phyloP scores from a whole-genome alignment of 1,140 invertebrate species.

The Ooceraea biroi region DNA sequence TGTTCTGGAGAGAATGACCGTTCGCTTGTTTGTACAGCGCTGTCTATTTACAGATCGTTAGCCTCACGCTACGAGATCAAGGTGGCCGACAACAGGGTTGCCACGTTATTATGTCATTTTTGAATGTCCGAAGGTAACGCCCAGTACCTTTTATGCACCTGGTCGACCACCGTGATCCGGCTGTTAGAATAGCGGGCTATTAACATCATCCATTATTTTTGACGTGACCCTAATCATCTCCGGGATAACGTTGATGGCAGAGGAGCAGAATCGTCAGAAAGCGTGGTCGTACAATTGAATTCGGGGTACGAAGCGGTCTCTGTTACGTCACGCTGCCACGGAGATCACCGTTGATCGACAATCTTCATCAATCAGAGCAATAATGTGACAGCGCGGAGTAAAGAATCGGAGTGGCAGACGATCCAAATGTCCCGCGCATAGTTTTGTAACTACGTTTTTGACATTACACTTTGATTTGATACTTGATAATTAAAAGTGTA shows the following conservation, averaged over 20 bases:
- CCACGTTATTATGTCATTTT: background rate
- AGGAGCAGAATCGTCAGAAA: conserved; percentile 25
- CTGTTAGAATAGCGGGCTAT: background rate
- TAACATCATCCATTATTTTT: conserved; percentile 34
- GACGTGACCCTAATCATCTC: conserved; percentile 38
- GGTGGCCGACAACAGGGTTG: background rate
- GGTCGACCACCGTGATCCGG: background rate
- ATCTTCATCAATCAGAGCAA: conserved; percentile 40
- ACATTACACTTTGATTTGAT: background rate
- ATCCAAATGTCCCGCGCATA: background rate
- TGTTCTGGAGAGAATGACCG: background rate
- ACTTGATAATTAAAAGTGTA: too few species aligned
- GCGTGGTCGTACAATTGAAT: conserved; percentile 30
- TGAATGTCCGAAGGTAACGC: conserved; percentile 4
- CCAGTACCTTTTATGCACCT: background rate
- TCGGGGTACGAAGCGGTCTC: background rate
- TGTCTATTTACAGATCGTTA: conserved; percentile 3
- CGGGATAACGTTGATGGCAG: background rate
- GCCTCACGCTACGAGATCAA: background rate
- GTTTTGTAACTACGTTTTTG: background rate
- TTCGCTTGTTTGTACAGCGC: background rate
- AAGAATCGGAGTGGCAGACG: background rate
- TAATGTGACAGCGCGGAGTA: background rate
- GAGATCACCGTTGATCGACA: conserved; percentile 29
- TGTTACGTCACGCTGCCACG: background rate